Evolutionary conservation across 2,888 invertebrate species (phyloP).

Genomic region (Ceraclea dissimilis): DNA sequence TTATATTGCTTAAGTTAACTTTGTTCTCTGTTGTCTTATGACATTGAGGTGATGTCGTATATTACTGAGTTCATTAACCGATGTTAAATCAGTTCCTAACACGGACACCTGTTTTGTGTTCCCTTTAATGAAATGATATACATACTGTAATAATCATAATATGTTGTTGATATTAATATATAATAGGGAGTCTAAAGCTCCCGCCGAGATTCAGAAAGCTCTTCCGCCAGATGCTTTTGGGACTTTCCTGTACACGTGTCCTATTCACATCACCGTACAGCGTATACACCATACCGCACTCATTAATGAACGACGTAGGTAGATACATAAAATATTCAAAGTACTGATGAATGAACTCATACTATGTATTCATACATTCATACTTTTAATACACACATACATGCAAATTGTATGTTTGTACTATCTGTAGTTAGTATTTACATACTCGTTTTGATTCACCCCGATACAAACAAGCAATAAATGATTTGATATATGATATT

Average conservation of each 20-base stretch:
- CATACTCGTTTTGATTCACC: too few relatives aligned
- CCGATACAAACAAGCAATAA: too few relatives aligned
- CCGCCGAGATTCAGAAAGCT: slow-evolving; percentile 6
- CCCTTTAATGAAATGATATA: slow-evolving; percentile 1
- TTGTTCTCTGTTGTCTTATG: not conserved
- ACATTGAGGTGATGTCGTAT: not conserved
- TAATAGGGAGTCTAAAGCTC: not conserved
- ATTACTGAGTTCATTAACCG: not conserved
- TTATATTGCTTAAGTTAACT: too few relatives aligned
- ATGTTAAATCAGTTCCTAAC: not conserved
- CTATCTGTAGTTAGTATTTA: too few relatives aligned
- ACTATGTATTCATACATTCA: not conserved
- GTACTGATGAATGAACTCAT: not conserved
- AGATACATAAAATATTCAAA: too few relatives aligned
- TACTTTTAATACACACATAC: not conserved
- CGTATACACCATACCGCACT: slow-evolving; percentile 1
- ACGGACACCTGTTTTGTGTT: not conserved
- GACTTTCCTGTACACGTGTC: slow-evolving; percentile 12
- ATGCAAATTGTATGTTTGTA: too few relatives aligned
- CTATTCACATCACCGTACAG: not conserved
- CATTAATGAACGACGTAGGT: too few relatives aligned
- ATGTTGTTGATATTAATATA: not conserved
- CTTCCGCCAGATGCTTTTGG: slow-evolving; percentile 15
- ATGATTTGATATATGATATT: too few relatives aligned
- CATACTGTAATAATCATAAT: not conserved